phyloP scores from a whole-genome alignment of 2,888 invertebrate genomes.

The Euclidia mi region DNA sequence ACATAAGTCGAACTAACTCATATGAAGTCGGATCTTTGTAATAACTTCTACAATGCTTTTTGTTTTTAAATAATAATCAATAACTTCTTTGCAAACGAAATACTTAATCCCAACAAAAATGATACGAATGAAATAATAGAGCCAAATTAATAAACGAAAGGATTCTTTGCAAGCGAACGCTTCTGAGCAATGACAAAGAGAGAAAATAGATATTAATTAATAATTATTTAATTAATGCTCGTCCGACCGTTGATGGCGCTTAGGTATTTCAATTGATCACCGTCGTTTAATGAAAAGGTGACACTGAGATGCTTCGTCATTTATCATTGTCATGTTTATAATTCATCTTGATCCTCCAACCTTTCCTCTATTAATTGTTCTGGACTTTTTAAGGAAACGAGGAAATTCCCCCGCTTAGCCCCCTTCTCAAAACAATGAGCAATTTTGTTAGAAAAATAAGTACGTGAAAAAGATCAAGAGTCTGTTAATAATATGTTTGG shows the following conservation, averaged over 20 bases:
- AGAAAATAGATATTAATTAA: slow-evolving; percentile 37
- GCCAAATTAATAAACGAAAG: slow-evolving; percentile 30
- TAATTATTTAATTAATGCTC: slow-evolving; percentile 50
- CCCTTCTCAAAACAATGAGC: slow-evolving; percentile 41
- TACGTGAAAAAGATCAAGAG: slow-evolving; percentile 27
- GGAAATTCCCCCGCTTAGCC: slow-evolving; percentile 40
- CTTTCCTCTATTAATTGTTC: slow-evolving; percentile 53
- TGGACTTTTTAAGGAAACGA: slow-evolving; percentile 36
- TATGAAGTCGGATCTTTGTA: too few species aligned
- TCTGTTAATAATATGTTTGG: slow-evolving; percentile 23
- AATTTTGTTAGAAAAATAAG: slow-evolving; percentile 38
- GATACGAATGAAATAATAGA: slow-evolving; percentile 17
- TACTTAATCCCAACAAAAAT: too few species aligned
- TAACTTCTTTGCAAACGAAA: too few species aligned
- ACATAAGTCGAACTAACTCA: too few species aligned
- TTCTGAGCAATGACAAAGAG: too few species aligned
- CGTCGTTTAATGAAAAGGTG: slow-evolving; percentile 61
- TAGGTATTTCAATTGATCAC: slow-evolving; percentile 53
- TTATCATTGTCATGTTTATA: slow-evolving; percentile 63
- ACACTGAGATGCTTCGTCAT: slow-evolving; percentile 46
- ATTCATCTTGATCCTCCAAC: slow-evolving; percentile 60
- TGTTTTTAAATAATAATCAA: too few species aligned
- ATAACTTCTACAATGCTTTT: too few species aligned
- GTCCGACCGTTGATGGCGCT: slow-evolving; percentile 14
- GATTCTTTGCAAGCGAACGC: slow-evolving; percentile 37